Percentiles rank a stretch among this genome's conserved stretches.
phyloP scores from a whole-genome alignment of 2,888 invertebrate genomes.

The Selenia dentaria region DNA sequence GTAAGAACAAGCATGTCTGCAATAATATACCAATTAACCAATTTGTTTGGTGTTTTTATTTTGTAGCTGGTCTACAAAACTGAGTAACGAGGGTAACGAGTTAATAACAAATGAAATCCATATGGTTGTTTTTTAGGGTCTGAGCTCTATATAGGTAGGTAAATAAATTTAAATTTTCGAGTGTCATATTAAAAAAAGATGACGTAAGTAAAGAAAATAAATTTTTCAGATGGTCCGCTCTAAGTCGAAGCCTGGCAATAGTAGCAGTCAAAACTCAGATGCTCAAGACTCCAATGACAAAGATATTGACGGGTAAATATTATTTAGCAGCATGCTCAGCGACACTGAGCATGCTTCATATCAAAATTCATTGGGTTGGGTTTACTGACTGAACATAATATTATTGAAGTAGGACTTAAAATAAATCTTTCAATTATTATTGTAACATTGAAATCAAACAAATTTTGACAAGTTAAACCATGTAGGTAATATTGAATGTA shows the following conservation, averaged over 20 bases:
- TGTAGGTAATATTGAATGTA: no score
- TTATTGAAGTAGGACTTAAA: no score
- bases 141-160: constrained; percentile 12
- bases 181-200: not conserved
- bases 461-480: no score
- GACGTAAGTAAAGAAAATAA: constrained; percentile 31
- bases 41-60: constrained; percentile 30
- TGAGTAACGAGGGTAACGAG: no score
- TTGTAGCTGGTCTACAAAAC: constrained; percentile 1
- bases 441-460: no score
- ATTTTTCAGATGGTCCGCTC: constrained; percentile 78
- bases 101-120: no score
- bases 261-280: constrained; percentile 72
- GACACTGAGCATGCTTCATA: no score
- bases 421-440: no score
- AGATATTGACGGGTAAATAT: constrained; percentile 80
- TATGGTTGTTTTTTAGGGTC: not conserved
- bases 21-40: constrained; percentile 22
- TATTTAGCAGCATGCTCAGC: constrained; percentile 14
- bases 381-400: no score
- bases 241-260: constrained; percentile 67
- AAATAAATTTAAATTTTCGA: constrained; percentile 2
- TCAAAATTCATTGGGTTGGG: constrained; percentile 11
- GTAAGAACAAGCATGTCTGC: not conserved
- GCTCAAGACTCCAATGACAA: constrained; percentile 67